Conservation (phyloP, 2,797 vertebrate species). For the Lepidocolaptes lacrymiger region DNA sequence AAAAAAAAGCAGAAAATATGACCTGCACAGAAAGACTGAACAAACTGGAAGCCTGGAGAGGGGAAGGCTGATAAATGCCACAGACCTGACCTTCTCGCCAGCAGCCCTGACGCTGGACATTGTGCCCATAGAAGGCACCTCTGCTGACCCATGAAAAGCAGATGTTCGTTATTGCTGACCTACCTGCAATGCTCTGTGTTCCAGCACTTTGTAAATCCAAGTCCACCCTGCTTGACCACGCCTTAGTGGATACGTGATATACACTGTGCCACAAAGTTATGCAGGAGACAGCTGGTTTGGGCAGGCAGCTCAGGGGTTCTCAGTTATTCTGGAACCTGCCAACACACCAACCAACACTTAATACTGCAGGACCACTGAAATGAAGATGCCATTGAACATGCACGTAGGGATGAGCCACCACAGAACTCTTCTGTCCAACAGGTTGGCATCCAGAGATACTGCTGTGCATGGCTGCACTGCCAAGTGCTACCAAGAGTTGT, state of each 20-base stretch:
- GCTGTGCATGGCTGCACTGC: background rate
- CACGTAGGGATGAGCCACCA: background rate
- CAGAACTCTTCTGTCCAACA: background rate
- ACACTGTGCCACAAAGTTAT: background rate
- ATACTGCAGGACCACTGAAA: background rate
- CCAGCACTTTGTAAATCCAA: background rate
- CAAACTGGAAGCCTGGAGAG: background rate
- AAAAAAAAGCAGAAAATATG: background rate
- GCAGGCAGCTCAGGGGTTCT: background rate
- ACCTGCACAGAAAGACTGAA: background rate
- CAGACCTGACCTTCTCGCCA: rapidly evolving
- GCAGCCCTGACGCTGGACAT: background rate
- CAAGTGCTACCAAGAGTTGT: background rate
- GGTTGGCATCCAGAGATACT: background rate
- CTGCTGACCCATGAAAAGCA: background rate
- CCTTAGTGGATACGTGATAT: rapidly evolving
- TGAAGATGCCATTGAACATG: background rate
- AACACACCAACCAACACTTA: rapidly evolving
- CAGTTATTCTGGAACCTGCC: background rate
- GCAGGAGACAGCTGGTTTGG: background rate
- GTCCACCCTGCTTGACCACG: rapidly evolving
- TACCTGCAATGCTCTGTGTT: rapidly evolving
- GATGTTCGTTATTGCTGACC: background rate
- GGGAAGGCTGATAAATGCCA: background rate
- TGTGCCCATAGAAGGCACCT: rapidly evolving